A percentile compares a stretch with the other conserved stretches of the same genome.
These are phyloP conservation scores for Dascillus cervinus DNA, from an alignment of 2,888 invertebrate genomes.

Conservation along the genomic window DNA sequence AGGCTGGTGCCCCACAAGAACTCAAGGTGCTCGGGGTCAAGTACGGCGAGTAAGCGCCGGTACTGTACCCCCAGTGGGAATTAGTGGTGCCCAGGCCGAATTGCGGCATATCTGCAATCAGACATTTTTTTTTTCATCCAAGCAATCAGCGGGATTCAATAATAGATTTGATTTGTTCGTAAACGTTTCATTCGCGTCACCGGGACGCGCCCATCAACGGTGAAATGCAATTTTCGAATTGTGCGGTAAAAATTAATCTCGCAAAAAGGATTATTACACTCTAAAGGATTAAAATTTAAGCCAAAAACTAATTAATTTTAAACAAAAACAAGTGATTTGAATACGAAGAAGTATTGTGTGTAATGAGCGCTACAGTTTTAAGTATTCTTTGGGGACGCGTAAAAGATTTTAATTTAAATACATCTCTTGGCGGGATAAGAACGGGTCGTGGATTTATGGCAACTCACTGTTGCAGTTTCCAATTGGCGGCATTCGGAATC, in stretches of 20 bases:
- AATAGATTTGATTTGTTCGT: too few relatives aligned
- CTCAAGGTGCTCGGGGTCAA: conserved; percentile 60
- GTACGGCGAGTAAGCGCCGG: conserved; percentile 81
- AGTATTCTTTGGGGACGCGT: conserved; percentile 22
- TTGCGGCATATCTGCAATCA: conserved; percentile 67
- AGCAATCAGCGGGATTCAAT: too few relatives aligned
- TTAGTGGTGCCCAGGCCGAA: conserved; percentile 78
- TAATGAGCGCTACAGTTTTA: conserved; percentile 19
- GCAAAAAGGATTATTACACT: too few relatives aligned
- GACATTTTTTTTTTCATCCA: not conserved
- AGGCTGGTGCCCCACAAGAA: conserved; percentile 66
- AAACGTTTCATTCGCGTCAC: too few relatives aligned
- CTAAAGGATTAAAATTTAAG: conserved; percentile 3
- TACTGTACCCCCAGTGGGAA: conserved; percentile 83
- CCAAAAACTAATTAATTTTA: conserved; percentile 13
- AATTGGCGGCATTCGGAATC: conserved; percentile 84
- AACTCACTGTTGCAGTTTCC: conserved; percentile 87
- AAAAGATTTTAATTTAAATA: too few relatives aligned
- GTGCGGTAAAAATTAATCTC: too few relatives aligned
- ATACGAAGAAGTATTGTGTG: conserved; percentile 16
- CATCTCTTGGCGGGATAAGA: too few relatives aligned
- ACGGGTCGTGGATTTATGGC: not conserved
- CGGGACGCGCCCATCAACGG: too few relatives aligned
- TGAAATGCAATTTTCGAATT: too few relatives aligned
- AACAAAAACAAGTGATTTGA: conserved; percentile 12